These are phyloP conservation scores for Corvus moneduloides DNA, from an alignment of 2,113 vertebrate species.

Conservation along the genomic window DNA sequence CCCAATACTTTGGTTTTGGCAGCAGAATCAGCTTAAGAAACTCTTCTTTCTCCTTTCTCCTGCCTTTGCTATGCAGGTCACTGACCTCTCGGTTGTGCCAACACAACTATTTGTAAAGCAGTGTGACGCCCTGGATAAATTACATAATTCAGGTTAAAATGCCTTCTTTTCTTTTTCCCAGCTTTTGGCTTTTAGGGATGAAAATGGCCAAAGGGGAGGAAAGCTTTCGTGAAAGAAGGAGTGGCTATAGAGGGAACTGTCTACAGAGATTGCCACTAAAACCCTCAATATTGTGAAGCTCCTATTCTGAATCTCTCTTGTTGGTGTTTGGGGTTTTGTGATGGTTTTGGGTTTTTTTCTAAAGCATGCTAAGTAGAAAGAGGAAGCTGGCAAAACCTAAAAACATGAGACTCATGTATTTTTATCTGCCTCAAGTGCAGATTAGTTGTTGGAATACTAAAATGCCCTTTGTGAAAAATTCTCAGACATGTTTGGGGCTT, in stretches of 20 bases:
- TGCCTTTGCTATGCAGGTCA: not conserved
- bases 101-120: slow-evolving; percentile 18
- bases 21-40: slow-evolving; percentile 23
- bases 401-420: not conserved
- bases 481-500: not conserved
- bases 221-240: not conserved
- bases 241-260: not conserved
- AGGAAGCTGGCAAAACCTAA: not conserved
- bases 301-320: not conserved
- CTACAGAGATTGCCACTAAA: not conserved
- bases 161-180: not conserved
- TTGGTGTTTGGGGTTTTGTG: not conserved
- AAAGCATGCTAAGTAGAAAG: not conserved
- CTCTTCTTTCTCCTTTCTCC: not conserved
- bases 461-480: not conserved
- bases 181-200: not conserved
- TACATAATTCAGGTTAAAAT: not conserved
- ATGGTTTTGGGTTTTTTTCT: not conserved
- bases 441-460: not conserved
- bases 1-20: slow-evolving; percentile 32
- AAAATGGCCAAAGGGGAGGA: not conserved
- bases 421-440: not conserved
- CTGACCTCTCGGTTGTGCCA: not conserved
- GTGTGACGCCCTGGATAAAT: not conserved
- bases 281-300: not conserved